Percentiles rank a stretch among this genome's conserved stretches.
phyloP scores from a whole-genome alignment of 2,888 invertebrate genomes.

The Gonocerus acuteangulatus region DNA sequence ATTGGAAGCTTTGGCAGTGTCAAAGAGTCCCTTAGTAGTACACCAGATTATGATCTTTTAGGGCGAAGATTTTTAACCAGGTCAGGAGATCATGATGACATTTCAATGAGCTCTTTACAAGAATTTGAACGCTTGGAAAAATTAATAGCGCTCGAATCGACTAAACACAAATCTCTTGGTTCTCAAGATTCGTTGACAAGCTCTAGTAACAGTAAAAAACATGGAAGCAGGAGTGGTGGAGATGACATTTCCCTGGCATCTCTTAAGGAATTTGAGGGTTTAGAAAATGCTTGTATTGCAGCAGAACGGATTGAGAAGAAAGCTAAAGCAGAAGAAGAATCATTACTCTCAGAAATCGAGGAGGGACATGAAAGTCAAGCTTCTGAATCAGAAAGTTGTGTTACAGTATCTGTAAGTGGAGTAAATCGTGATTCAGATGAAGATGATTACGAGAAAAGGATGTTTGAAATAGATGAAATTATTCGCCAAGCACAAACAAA shows the following conservation, averaged over 20 bases:
- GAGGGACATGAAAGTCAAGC: conserved; percentile 53
- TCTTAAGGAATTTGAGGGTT: conserved; percentile 83
- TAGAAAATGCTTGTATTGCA: conserved; percentile 80
- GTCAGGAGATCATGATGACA: conserved; percentile 80
- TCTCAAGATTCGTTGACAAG: conserved; percentile 80
- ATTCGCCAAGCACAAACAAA: conserved; percentile 59
- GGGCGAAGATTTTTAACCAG: conserved; percentile 75
- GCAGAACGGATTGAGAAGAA: conserved; percentile 73
- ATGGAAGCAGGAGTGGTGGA: conserved; percentile 54
- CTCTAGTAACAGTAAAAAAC: conserved; percentile 44
- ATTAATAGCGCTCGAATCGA: conserved; percentile 70
- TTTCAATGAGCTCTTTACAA: conserved; percentile 85
- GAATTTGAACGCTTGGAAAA: conserved; percentile 89
- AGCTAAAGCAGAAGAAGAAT: conserved; percentile 81
- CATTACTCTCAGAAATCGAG: conserved; percentile 54
- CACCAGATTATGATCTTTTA: conserved; percentile 83
- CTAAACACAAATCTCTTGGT: conserved; percentile 53
- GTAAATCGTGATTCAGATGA: conserved; percentile 55
- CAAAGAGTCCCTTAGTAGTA: conserved; percentile 82
- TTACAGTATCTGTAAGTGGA: conserved; percentile 53
- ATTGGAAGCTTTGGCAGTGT: conserved; percentile 69
- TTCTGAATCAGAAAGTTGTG: conserved; percentile 52
- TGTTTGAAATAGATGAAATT: conserved; percentile 62
- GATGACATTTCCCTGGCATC: conserved; percentile 83
- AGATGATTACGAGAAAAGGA: conserved; percentile 56